Evolutionary conservation across 1,140 invertebrate species (phyloP), one percentile per base, ranked within the genome.

Genomic region (Danaus plexippus): DNA sequence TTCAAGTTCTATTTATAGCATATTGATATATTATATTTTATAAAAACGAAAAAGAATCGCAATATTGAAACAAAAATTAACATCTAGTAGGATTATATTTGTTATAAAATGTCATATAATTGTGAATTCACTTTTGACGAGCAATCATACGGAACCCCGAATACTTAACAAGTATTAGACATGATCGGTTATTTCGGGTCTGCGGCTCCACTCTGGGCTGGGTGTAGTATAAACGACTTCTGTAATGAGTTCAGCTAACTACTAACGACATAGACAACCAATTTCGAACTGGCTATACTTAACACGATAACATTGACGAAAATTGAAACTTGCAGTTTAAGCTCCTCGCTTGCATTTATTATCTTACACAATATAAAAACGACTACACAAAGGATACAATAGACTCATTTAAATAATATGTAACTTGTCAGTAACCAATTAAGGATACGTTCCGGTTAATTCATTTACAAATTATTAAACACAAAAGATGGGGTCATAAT

Each of bases 231-330:
- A 69, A 76, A 70, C 67, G 66, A 73, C 71, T 76, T 71, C 61
- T 65, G 64, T 72, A 76, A 76, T 73, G 69, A 76, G 73, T 76
- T 76, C 66, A 57, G 68, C 67, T 71, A 63, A 63, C 61, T 58
- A 63, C 67, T 61, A 61, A 66, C 64, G 67, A 71, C 70, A 66
- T 59, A 58, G 58, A 54, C 61, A 69, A 63, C 63, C 64, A 65
- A 64, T 68, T 67, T 63, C 48, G 64, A 59, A 68, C 63, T 59
- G 48, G 54, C 47, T 56, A 50, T 32, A 15, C 43, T 50, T 57
- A 18, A 50, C 22, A 32, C 22, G 22, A 32, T 32, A 32, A 32
- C 9, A 47, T 22, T 32, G 47, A 18, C 15, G 6, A 48, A 8
- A 12, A 13, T 47, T n/a, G 9, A 47, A 47, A n/a, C 11, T 11